phyloP scores from a whole-genome alignment of 92 coral and sea anemone species.

The Epizoanthus illoricatus region DNA sequence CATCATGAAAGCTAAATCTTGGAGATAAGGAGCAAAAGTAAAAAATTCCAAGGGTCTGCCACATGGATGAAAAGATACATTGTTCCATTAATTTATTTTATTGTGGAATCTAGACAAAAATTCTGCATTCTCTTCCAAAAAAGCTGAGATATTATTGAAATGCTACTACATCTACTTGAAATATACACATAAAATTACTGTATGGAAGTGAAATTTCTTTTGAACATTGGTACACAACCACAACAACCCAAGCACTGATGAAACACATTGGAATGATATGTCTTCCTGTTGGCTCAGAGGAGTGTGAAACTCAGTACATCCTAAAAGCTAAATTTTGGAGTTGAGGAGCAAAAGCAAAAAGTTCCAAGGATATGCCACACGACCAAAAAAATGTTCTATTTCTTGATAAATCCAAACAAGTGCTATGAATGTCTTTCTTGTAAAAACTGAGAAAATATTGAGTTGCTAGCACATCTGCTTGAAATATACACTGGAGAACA shows the following conservation, averaged over 20 bases:
- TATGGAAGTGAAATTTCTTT: not conserved
- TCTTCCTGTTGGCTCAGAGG: not conserved
- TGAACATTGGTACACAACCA: not conserved
- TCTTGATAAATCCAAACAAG: slow-evolving; percentile 11
- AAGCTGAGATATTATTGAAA: not conserved
- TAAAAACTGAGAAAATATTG: not conserved
- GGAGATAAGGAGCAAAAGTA: not conserved
- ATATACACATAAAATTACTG: too few species aligned
- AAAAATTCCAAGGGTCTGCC: not conserved
- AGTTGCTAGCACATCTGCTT: not conserved
- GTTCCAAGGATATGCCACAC: not conserved
- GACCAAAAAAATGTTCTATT: not conserved
- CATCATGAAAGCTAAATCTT: not conserved
- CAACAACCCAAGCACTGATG: not conserved
- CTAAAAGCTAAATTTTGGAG: not conserved
- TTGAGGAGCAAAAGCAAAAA: not conserved
- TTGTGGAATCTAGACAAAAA: slow-evolving; percentile 14
- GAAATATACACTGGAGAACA: not conserved
- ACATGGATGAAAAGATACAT: not conserved
- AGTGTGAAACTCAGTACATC: not conserved
- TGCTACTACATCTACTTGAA: not conserved
- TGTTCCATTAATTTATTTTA: slow-evolving; percentile 9
- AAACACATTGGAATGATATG: not conserved
- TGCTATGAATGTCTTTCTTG: not conserved
- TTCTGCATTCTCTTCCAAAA: not conserved